Evolutionary conservation across 2,888 invertebrate genomes (phyloP), one percentile per base, ranked within the genome.

Genomic region (Calliphora vomitoria): DNA sequence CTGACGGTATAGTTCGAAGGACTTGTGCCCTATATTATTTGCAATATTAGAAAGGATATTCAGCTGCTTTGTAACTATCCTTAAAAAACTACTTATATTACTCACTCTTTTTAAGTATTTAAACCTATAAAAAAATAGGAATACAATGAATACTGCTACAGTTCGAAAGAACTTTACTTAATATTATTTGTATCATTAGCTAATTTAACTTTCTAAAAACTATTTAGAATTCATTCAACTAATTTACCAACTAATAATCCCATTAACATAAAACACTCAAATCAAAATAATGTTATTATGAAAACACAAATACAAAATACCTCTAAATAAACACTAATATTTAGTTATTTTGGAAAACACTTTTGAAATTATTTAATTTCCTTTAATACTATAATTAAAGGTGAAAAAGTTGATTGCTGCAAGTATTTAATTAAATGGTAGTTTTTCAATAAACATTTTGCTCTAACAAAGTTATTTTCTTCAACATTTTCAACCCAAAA

Each of bases 401-500:
- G 80, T 81, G 80, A 71, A 79, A 74, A 66, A 50, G 55, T 64
- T 69, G 75, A 76, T 58, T 62, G 44, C 71, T 44, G 31, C 55
- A 76, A 72, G 58, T 74, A 79, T 80, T 69, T 71, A 75, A 72
- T 76, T 76, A 76, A 83, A 60, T 71, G 50, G 25, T 80, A 76
- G 80, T 83, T 82, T 82, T 83, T 75, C 69, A 83, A 83, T 80
- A 83, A 80, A 75, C 75, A 64, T 71, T 86, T 75, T 44, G 62
- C 41, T 68, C 10, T 3, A 72, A 35, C 74, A 35, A 35, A 35
- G 4, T 18, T 13, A 31, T 58, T n/a, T 71, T 3, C 25, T 8
- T 13, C 0, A 5, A 58, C n/a, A 4, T 58, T 58, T 58, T 8
- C 47, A 41, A 47, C 13, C 44, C 41, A 25, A 13, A 66, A 58